Percentiles rank a stretch among this genome's conserved stretches.
Conservation (phyloP, 2,888 invertebrate species). For the Cosmia pyralina region DNA sequence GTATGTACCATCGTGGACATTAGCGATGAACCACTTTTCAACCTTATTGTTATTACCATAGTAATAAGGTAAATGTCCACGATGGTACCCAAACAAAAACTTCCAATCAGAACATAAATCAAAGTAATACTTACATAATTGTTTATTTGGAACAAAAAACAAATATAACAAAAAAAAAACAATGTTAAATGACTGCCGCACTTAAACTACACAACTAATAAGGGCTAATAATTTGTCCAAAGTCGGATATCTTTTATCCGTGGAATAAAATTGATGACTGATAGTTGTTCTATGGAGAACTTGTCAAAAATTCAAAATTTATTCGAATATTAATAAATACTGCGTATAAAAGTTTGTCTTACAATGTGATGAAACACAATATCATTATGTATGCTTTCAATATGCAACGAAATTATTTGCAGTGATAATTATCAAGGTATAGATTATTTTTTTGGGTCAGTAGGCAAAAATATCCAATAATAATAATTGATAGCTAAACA, state of each 20-base stretch:
- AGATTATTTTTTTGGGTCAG: conserved; percentile 13
- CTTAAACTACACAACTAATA: background rate
- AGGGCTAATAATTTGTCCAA: too few relatives aligned
- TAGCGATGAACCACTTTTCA: too few relatives aligned
- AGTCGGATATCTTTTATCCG: too few relatives aligned
- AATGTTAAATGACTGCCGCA: background rate
- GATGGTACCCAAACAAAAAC: background rate
- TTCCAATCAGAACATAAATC: background rate
- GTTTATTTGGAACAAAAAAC: background rate
- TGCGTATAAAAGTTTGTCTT: too few relatives aligned
- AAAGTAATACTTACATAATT: background rate
- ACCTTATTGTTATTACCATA: too few relatives aligned
- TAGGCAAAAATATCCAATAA: background rate
- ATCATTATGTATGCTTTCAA: background rate
- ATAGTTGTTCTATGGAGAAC: too few relatives aligned
- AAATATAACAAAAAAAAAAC: background rate
- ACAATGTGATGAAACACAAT: background rate
- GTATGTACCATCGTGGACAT: background rate
- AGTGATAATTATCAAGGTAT: background rate
- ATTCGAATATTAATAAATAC: too few relatives aligned
- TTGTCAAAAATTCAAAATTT: too few relatives aligned
- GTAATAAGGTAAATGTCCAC: too few relatives aligned
- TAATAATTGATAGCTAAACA: background rate
- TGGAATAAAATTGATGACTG: too few relatives aligned
- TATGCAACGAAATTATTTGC: background rate